phyloP scores from a whole-genome alignment of 2,888 invertebrate genomes.

The Frankliniella intonsa region DNA sequence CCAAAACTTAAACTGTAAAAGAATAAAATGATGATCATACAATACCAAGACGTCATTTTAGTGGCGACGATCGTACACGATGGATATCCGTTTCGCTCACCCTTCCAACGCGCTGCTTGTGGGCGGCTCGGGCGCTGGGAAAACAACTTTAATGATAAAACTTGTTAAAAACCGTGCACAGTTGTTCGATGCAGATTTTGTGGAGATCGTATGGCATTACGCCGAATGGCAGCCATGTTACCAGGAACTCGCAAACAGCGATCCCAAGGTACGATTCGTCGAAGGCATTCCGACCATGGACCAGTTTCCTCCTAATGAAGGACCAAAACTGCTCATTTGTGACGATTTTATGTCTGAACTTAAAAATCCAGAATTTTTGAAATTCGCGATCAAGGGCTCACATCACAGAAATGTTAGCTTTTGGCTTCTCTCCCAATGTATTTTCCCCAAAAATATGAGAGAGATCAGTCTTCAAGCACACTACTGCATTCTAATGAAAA shows the following conservation, averaged over 20 bases:
- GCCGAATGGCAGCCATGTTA: neutral
- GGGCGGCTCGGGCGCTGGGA: neutral
- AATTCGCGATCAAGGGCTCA: neutral
- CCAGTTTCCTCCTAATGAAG: neutral
- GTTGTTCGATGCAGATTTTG: neutral
- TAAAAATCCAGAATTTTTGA: neutral
- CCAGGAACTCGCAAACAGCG: neutral
- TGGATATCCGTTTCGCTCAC: neutral
- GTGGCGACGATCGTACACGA: neutral
- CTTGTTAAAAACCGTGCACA: neutral
- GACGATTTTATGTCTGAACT: neutral
- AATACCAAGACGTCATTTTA: too few relatives aligned
- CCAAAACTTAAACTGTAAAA: neutral
- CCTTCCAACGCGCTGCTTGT: neutral
- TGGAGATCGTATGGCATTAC: neutral
- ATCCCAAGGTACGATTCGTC: neutral
- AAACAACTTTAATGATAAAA: neutral
- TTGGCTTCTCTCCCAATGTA: neutral
- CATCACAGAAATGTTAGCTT: neutral
- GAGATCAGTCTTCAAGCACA: neutral
- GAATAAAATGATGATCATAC: neutral
- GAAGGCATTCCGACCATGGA: neutral
- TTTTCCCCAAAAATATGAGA: neutral
- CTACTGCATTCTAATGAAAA: neutral
- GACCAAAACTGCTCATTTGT: neutral